These are phyloP conservation scores for Polyodon spathula DNA, from an alignment of 2,113 vertebrate genomes.

Conservation along the genomic window DNA sequence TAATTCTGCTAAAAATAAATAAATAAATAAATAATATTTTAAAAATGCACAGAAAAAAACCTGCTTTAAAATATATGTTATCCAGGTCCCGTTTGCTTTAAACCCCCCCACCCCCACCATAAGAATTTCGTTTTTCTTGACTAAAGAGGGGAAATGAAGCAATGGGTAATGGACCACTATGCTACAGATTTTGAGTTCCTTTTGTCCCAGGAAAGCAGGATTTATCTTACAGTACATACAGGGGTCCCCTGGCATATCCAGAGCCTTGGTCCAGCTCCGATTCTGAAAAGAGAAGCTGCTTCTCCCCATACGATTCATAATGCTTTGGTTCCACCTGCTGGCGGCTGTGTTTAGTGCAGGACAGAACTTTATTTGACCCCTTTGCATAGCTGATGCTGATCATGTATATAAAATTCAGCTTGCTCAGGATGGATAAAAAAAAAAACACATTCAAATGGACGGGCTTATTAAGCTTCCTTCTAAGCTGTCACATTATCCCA, in stretches of 20 bases:
- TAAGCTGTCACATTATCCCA: slow-evolving; percentile 46
- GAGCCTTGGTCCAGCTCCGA: neutral
- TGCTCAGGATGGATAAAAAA: slow-evolving; percentile 46
- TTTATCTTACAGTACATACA: slow-evolving; percentile 40
- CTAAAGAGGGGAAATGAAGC: neutral
- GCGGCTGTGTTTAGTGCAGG: slow-evolving; percentile 28
- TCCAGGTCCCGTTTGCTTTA: slow-evolving; percentile 22
- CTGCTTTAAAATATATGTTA: slow-evolving; percentile 59
- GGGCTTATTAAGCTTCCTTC: slow-evolving; percentile 50
- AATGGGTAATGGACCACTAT: slow-evolving; percentile 7
- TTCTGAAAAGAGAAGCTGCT: neutral
- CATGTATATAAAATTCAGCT: slow-evolving; percentile 53
- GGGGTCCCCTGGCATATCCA: slow-evolving; percentile 31
- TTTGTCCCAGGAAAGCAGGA: slow-evolving; percentile 35
- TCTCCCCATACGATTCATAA: slow-evolving; percentile 22
- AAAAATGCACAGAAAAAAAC: slow-evolving; percentile 55
- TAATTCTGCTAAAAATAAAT: slow-evolving; percentile 60
- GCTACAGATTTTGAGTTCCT: slow-evolving; percentile 5
- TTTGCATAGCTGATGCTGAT: slow-evolving; percentile 45
- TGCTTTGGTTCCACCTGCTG: slow-evolving; percentile 63
- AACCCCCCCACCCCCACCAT: slow-evolving; percentile 32
- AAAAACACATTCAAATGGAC: slow-evolving; percentile 50
- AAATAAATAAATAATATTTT: slow-evolving; percentile 56
- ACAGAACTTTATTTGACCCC: slow-evolving; percentile 66
- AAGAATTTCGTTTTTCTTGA: slow-evolving; percentile 13